These are phyloP conservation scores for Pollenia angustigena DNA, from an alignment of 2,888 invertebrate genomes.

Conservation along the genomic window DNA sequence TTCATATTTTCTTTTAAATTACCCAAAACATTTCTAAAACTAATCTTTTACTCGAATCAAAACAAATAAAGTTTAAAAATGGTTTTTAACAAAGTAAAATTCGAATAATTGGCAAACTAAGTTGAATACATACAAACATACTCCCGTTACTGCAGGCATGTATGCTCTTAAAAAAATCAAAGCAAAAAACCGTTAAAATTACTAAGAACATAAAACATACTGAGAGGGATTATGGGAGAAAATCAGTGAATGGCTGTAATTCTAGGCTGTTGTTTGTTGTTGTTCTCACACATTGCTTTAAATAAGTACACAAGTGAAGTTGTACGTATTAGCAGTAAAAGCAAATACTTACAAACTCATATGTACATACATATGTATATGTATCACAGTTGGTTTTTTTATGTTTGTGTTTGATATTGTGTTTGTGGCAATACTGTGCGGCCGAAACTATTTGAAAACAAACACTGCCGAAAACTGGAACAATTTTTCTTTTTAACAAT, in stretches of 20 bases:
- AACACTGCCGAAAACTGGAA: too few relatives aligned
- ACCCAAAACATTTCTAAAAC: too few relatives aligned
- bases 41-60: too few relatives aligned
- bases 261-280: constrained; percentile 27
- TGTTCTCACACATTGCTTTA: not conserved
- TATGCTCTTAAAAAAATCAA: constrained; percentile 24
- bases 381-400: not conserved
- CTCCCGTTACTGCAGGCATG: not conserved
- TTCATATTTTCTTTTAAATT: too few relatives aligned
- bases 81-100: too few relatives aligned
- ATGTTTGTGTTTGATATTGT: not conserved
- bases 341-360: not conserved
- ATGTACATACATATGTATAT: not conserved
- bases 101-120: too few relatives aligned
- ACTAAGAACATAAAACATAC: not conserved
- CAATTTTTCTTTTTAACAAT: too few relatives aligned
- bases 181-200: constrained; percentile 22
- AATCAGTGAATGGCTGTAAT: constrained; percentile 32
- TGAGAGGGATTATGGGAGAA: not conserved
- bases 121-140: not conserved
- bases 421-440: not conserved
- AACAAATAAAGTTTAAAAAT: too few relatives aligned
- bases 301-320: not conserved
- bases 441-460: not conserved
- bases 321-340: not conserved